These are phyloP conservation scores for Epsilonema sp. DNA, from an alignment of 2,888 invertebrate species.

Conservation along the genomic window DNA sequence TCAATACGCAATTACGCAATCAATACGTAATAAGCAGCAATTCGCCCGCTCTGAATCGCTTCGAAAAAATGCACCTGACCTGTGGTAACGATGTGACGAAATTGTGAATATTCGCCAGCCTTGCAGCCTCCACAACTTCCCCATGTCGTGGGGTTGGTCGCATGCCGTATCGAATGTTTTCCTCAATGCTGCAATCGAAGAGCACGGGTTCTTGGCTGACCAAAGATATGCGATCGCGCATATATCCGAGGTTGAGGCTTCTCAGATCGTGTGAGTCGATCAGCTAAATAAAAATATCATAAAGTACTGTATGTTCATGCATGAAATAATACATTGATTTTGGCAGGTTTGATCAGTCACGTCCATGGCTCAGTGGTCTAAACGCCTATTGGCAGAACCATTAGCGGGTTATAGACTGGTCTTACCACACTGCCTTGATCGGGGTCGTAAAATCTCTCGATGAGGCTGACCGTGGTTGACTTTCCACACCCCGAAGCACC, in stretches of 20 bases:
- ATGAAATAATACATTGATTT: no score
- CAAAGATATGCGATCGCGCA: conserved; percentile 36
- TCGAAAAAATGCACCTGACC: conserved; percentile 1
- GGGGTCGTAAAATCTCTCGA: no score
- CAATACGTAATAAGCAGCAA: no score
- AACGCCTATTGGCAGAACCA: no score
- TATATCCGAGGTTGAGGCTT: not conserved
- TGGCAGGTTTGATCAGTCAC: no score
- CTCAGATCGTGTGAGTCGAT: not conserved
- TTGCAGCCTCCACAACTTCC: conserved; percentile 22
- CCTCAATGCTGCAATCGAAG: conserved; percentile 64
- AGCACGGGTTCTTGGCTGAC: conserved; percentile 77
- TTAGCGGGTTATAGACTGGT: no score
- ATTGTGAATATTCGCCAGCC: conserved; percentile 28
- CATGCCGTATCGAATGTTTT: conserved; percentile 68
- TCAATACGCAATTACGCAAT: no score
- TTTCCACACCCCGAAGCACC: no score
- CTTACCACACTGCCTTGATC: no score
- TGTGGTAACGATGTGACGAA: conserved; percentile 26
- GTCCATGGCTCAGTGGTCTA: no score
- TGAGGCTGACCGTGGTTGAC: no score
- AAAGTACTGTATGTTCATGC: not conserved
- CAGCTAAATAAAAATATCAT: not conserved
- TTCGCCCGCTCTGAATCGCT: no score
- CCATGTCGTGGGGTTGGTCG: conserved; percentile 12